Base-by-base conservation (phyloP, 2,888 invertebrate genomes). In the Athalia cordata region DNA sequence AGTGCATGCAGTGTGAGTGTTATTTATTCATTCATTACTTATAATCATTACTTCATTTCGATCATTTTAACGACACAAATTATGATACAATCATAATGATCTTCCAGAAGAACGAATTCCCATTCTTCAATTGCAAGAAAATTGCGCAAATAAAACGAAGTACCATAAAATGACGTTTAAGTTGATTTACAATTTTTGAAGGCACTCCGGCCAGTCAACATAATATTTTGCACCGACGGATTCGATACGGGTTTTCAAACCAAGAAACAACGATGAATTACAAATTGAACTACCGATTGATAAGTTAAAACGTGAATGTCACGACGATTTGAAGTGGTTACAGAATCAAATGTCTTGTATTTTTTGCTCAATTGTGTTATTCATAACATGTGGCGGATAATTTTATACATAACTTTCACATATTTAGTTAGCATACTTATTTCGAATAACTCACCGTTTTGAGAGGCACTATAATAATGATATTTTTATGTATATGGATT, bases 341-440 rank as follows among this genome's bases (percentile, higher is more conserved):
- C n/a, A 55, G 4, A 52, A 43, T 29, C 29, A 68, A 68, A 55
- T 29, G 52, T 68, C 50, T 68, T 11, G 8, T 68, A 43, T 55
- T 62, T 50, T 75, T 75, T 75, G 75, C 75, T 75, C 75, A 75
- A 75, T 75, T 62, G 62, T 62, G 43, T 75, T 75, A 59, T 75
- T 62, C 75, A 75, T 62, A 49, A 75, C 29, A 49, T 62, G 75
- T 62, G 49, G 64, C 43, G 29, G 52, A 62, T 62, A 75, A 75
- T 75, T 49, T 74, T 74, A 74, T 50, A 62, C 50, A 61, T 43
- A 62, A 49, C 49, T 49, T 67, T 9, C 43, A 67, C 5, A n/a
- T 49, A 64, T 64, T 13, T 74, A 50, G 6, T 47, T 45, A 61
- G n/a, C n/a, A 59, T 75, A 75, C 15, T 15, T 50, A 70, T 59